Evolutionary conservation across 2,888 invertebrate genomes (phyloP).

Genomic region (Heteromurus nitidus): DNA sequence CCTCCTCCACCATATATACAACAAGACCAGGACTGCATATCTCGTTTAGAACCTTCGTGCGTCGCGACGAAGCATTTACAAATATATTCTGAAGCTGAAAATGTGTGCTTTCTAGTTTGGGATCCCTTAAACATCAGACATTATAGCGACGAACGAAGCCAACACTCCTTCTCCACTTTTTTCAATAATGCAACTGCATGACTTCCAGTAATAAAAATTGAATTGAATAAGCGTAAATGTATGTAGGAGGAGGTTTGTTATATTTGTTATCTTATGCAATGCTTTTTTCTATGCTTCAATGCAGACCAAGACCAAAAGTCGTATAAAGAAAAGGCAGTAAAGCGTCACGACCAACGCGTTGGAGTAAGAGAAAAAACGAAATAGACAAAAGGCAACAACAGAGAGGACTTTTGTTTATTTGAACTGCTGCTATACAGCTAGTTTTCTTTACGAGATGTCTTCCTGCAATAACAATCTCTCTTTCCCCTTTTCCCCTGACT

Average conservation of each 20-base stretch:
- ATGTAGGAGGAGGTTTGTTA: slow-evolving; percentile 15
- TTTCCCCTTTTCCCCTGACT: slow-evolving; percentile 22
- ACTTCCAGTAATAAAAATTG: slow-evolving; percentile 36
- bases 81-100: too few relatives aligned
- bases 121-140: too few relatives aligned
- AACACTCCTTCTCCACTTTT: neutral
- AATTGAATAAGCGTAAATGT: neutral
- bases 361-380: neutral
- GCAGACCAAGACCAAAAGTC: too few relatives aligned
- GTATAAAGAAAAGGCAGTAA: slow-evolving; percentile 5
- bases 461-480: slow-evolving; percentile 44
- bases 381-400: slow-evolving; percentile 6
- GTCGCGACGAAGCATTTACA: too few relatives aligned
- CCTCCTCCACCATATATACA: neutral
- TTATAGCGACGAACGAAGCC: too few relatives aligned
- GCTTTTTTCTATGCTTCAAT: too few relatives aligned
- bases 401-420: slow-evolving; percentile 46
- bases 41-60: too few relatives aligned
- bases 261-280: neutral
- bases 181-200: neutral
- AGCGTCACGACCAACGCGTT: neutral
- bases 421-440: slow-evolving; percentile 37
- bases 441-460: slow-evolving; percentile 43
- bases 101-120: too few relatives aligned
- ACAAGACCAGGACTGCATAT: too few relatives aligned